A percentile compares a stretch with the other conserved stretches of the same genome.
phyloP scores from a whole-genome alignment of 1,140 invertebrate genomes.

The Halictus rubicundus region DNA sequence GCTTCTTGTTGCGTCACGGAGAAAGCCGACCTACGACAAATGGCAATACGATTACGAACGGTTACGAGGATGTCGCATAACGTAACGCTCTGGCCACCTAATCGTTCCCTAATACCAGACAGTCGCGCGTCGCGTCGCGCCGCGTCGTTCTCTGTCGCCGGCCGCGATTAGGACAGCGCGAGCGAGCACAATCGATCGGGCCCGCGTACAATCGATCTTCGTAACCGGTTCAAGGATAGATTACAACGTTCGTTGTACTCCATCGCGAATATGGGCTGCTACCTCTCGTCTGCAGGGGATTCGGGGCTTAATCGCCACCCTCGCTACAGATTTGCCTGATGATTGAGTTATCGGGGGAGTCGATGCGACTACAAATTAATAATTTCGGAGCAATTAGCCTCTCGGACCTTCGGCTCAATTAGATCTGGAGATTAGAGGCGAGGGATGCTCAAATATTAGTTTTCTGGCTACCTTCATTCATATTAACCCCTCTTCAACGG shows the following conservation, averaged over 20 bases:
- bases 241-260: not conserved
- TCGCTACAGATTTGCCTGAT: not conserved
- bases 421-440: not conserved
- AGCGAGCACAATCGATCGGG: not conserved
- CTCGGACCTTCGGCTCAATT: not conserved
- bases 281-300: not conserved
- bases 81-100: constrained; percentile 2
- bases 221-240: constrained; percentile 38
- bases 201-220: constrained; percentile 13
- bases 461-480: too few relatives aligned
- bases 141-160: not conserved
- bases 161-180: constrained; percentile 12
- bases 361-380: not conserved
- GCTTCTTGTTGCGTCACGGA: constrained; percentile 88
- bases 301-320: not conserved
- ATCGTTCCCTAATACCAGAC: constrained; percentile 18
- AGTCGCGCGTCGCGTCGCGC: not conserved
- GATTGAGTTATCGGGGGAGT: not conserved
- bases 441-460: too few relatives aligned
- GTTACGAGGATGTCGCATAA: not conserved
- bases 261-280: not conserved
- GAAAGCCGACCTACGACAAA: constrained; percentile 79
- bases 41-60: constrained; percentile 29
- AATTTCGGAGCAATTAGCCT: not conserved
- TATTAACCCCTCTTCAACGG: too few relatives aligned